phyloP scores from a whole-genome alignment of 2,113 vertebrate species.

The Colinus virginianus region DNA sequence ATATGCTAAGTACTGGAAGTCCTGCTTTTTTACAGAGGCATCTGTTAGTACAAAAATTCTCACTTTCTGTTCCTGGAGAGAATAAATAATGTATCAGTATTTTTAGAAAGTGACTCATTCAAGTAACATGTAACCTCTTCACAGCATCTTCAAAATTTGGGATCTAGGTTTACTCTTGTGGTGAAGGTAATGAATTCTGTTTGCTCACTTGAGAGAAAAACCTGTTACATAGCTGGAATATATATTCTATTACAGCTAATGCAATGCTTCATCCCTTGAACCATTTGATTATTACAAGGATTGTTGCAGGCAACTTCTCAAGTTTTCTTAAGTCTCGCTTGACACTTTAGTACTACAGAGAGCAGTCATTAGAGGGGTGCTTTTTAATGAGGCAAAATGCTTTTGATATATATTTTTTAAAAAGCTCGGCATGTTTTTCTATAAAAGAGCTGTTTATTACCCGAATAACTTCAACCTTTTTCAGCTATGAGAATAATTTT shows the following conservation, averaged over 20 bases:
- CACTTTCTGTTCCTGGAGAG: conserved; percentile 19
- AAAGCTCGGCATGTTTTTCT: conserved; percentile 6
- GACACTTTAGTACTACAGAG: not conserved
- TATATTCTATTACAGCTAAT: not conserved
- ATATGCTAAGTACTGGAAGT: conserved; percentile 14
- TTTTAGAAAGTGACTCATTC: conserved; percentile 55
- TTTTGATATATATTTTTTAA: not conserved
- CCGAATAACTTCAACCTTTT: conserved; percentile 12
- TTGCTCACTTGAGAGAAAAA: conserved; percentile 18
- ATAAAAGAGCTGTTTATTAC: not conserved
- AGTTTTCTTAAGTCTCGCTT: not conserved
- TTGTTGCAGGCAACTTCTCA: conserved; percentile 15
- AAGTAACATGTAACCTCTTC: conserved; percentile 17
- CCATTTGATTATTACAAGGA: conserved; percentile 7
- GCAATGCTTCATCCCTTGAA: not conserved
- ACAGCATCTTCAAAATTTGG: conserved; percentile 49
- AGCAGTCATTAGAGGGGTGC: not conserved
- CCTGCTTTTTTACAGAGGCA: conserved; percentile 28
- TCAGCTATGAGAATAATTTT: not conserved
- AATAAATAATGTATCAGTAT: conserved; percentile 32
- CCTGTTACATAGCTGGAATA: not conserved
- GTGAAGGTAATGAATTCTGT: conserved; percentile 20
- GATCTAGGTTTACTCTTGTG: conserved; percentile 27
- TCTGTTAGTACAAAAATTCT: conserved; percentile 47
- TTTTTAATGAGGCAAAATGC: not conserved